phyloP scores from a whole-genome alignment of 1,140 invertebrate species.

The Cyphomyrmex costatus region DNA sequence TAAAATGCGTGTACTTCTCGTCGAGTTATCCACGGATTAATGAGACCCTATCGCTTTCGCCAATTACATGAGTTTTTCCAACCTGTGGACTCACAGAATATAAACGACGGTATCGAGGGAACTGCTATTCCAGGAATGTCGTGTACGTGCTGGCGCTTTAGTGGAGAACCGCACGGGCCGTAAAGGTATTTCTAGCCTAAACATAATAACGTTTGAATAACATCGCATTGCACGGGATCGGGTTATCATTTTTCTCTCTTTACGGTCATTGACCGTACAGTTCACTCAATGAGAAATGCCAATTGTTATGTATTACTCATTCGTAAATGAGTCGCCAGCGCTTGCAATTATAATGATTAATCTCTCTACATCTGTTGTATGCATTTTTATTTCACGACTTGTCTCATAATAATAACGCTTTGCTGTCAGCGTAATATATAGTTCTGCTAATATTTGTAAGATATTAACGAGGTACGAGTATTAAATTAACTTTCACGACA shows the following conservation, averaged over 20 bases:
- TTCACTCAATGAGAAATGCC: constrained; percentile 35
- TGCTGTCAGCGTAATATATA: neutral
- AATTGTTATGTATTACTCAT: neutral
- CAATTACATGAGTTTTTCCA: constrained; percentile 50
- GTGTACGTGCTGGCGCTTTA: constrained; percentile 62
- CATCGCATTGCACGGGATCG: constrained; percentile 20
- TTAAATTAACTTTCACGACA: neutral
- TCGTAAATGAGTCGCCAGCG: neutral
- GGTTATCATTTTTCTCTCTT: constrained; percentile 8
- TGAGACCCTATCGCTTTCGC: constrained; percentile 33
- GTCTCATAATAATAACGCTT: constrained; percentile 8
- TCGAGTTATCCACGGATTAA: constrained; percentile 40
- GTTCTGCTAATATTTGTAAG: constrained; percentile 2
- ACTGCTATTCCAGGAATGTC: constrained; percentile 57
- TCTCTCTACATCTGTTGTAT: neutral
- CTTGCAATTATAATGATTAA: constrained; percentile 25
- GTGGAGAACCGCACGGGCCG: constrained; percentile 57
- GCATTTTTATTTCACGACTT: constrained; percentile 19
- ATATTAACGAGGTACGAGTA: neutral
- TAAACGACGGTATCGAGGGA: constrained; percentile 3
- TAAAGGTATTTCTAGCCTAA: constrained; percentile 72
- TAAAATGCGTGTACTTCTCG: neutral
- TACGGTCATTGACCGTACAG: constrained; percentile 34
- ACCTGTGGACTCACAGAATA: constrained; percentile 11
- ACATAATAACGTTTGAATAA: constrained; percentile 69